phyloP scores from a whole-genome alignment of 2,113 vertebrate genomes.

The Dolichallabes microphthalmus region DNA sequence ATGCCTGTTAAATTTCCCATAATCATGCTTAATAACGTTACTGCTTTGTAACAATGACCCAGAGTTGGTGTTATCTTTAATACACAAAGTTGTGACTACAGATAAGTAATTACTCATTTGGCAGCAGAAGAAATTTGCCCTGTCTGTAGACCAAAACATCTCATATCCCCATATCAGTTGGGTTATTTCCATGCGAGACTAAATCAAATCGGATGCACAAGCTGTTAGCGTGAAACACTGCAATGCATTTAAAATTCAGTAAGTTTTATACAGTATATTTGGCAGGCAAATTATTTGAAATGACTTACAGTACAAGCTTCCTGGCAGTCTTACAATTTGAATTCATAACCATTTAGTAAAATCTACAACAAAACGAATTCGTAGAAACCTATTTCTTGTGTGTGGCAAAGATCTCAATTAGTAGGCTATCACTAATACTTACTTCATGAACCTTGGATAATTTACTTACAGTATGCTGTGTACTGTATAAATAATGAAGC shows the following conservation, averaged over 20 bases:
- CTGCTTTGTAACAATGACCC: not conserved
- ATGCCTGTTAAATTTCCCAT: not conserved
- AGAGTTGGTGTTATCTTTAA: not conserved
- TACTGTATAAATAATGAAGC: not conserved
- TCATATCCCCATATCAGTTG: not conserved
- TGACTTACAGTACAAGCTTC: not conserved
- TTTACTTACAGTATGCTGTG: not conserved
- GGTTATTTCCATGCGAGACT: not conserved
- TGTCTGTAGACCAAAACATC: not conserved
- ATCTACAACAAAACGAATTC: not conserved
- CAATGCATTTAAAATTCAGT: slow-evolving; percentile 11
- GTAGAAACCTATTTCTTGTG: not conserved
- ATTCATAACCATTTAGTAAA: not conserved
- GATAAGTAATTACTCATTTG: not conserved
- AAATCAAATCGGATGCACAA: slow-evolving; percentile 9
- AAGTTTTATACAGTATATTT: not conserved
- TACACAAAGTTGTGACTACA: not conserved
- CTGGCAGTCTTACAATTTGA: not conserved
- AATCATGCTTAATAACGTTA: not conserved
- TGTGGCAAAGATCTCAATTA: not conserved
- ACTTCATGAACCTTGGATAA: not conserved
- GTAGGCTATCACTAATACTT: not conserved
- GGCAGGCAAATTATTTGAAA: not conserved
- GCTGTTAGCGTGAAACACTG: not conserved
- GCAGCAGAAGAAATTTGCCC: not conserved